A percentile compares a stretch with the other conserved stretches of the same genome.
Conservation (phyloP, 64 coral and sea anemone species). For the Catalaphyllia jardinei region DNA sequence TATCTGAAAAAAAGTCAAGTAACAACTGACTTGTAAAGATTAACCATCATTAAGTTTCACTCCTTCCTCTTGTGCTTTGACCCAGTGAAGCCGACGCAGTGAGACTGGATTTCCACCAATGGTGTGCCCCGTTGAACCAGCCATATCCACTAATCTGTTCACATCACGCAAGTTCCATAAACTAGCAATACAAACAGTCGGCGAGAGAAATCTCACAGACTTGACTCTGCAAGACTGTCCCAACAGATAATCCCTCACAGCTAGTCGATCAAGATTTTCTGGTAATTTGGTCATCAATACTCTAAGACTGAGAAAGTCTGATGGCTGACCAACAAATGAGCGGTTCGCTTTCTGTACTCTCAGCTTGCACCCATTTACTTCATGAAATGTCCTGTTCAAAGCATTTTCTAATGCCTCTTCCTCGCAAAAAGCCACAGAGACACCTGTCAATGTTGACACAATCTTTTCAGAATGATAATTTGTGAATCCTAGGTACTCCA, state of each 20-base stretch:
- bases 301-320: not conserved
- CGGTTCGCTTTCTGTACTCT: not conserved
- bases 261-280: not conserved
- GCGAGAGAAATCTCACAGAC: not conserved
- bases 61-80: not conserved
- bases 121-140: not conserved
- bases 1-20: too few species aligned
- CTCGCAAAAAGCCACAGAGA: not conserved
- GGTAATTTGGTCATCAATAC: not conserved
- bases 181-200: not conserved
- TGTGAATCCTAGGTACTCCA: not conserved
- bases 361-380: not conserved
- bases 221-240: not conserved
- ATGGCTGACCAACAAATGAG: not conserved
- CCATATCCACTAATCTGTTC: not conserved
- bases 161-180: conserved; percentile 9
- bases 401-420: not conserved
- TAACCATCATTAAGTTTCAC: not conserved
- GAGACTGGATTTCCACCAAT: not conserved
- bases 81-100: not conserved
- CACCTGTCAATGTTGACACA: not conserved
- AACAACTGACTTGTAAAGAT: too few species aligned
- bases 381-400: not conserved
- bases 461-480: not conserved
- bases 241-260: not conserved